Evolutionary conservation across 2,797 vertebrate species (phyloP).

Genomic region (Acropternis orthonyx): DNA sequence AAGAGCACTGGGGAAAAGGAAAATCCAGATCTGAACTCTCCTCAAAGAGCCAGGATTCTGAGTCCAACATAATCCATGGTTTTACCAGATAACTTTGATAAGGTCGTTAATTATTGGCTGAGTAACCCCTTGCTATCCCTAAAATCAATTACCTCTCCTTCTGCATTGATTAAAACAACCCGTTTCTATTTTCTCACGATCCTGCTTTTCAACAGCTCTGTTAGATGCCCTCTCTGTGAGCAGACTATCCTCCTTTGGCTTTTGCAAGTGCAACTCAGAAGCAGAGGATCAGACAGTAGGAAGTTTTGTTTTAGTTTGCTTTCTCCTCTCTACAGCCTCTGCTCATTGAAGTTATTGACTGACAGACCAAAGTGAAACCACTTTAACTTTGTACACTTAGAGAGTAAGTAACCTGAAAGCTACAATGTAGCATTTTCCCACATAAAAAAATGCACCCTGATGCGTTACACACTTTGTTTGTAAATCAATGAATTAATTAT

Average conservation of each 20-base stretch:
- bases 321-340: neutral
- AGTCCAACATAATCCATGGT: constrained; percentile 51
- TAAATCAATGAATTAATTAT: constrained; percentile 43
- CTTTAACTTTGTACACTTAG: neutral
- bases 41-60: neutral
- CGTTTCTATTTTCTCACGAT: constrained; percentile 71
- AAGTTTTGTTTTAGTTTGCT: neutral
- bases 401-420: neutral
- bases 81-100: constrained; percentile 70
- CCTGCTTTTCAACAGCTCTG: constrained; percentile 31
- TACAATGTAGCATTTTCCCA: neutral
- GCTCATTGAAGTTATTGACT: constrained; percentile 37
- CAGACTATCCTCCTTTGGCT: neutral
- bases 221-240: neutral
- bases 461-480: neutral
- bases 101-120: constrained; percentile 51
- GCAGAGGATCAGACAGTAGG: neutral
- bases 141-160: constrained; percentile 64
- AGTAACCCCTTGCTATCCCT: constrained; percentile 57
- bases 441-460: neutral
- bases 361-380: neutral
- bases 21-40: constrained; percentile 7
- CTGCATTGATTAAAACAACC: constrained; percentile 63
- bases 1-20: neutral
- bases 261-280: neutral